Evolutionary conservation across 2,113 vertebrate genomes (phyloP).

Genomic region (Reinhardtius hippoglossoides): DNA sequence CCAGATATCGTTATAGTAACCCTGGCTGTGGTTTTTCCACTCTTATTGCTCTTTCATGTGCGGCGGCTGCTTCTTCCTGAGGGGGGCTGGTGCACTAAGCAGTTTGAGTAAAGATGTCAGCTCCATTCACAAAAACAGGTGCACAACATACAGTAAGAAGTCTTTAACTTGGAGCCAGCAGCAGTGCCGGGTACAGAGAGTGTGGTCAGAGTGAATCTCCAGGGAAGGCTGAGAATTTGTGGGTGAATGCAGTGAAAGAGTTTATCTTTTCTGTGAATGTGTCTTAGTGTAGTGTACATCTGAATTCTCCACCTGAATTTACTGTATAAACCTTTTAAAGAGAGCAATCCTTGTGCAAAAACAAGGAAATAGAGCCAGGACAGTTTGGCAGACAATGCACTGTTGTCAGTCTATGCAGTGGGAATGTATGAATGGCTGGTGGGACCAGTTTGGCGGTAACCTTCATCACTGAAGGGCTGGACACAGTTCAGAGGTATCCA

Average conservation of each 20-base stretch:
- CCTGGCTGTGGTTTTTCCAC: constrained; percentile 14
- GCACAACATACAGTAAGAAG: not conserved
- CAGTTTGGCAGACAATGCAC: not conserved
- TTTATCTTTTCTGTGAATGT: not conserved
- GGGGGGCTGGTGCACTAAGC: constrained; percentile 18
- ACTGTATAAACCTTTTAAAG: not conserved
- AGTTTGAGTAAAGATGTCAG: constrained; percentile 31
- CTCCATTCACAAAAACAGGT: constrained; percentile 52
- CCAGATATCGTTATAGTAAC: constrained; percentile 63
- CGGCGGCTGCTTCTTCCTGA: constrained; percentile 25
- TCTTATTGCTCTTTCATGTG: constrained; percentile 29
- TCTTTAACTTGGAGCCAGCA: not conserved
- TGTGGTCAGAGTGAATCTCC: not conserved
- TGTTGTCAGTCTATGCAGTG: not conserved
- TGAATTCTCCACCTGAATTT: not conserved
- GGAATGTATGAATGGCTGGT: constrained; percentile 30
- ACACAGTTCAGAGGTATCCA: constrained; percentile 56
- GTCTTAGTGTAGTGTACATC: not conserved
- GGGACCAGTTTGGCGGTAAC: constrained; percentile 45
- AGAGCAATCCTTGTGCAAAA: not conserved
- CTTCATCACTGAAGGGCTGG: constrained; percentile 62
- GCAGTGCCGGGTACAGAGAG: not conserved
- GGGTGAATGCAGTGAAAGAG: not conserved
- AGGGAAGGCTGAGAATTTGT: not conserved
- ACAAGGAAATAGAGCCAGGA: not conserved